Evolutionary conservation across 2,888 invertebrate species (phyloP), one percentile per base, ranked within the genome.

Genomic region (Pyrgus malvae): DNA sequence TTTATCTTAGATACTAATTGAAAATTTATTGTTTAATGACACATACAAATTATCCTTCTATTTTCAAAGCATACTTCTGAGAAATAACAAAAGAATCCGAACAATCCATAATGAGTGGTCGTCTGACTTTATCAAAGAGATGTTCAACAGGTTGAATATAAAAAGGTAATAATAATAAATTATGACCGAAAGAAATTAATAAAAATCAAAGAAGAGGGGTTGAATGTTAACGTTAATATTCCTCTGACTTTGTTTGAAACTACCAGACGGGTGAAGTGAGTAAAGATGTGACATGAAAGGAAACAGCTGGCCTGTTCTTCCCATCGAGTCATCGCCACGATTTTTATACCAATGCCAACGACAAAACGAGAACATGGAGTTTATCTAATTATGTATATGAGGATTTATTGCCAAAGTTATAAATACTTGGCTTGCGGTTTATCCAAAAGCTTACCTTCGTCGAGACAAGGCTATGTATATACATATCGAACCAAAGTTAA

Each of bases 201-300:
- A 4, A 6, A 3, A 23, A 6, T 23, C 23, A 6, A 6, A 23
- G 14, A 33, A 37, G n/a, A 38, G 11, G 17, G n/a, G 12, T 6
- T 40, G 19, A 31, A 48, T 25, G 48, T 48, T 25, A 48, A 37
- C 6, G n/a, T 23, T 29, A 40, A 17, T 25, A 12, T 41, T 41
- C 11, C 17, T 33, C 41, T 40, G 27, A 23, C 38, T 23, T 48
- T 48, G 48, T n/a, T n/a, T n/a, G n/a, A n/a, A n/a, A n/a, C n/a
- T n/a, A n/a, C n/a, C n/a, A n/a, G n/a, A n/a, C n/a, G n/a, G n/a
- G n/a, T n/a, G n/a, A n/a, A n/a, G n/a, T n/a, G n/a, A n/a, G n/a
- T n/a, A n/a, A n/a, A n/a, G n/a, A n/a, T 42, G 50, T 42, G 50
- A 50, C 50, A 50, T 50, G 50, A 50, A 33, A 31, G 16, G 40